Evolutionary conservation across 2,888 invertebrate genomes (phyloP).

Genomic region (Scaptomyza reducta): DNA sequence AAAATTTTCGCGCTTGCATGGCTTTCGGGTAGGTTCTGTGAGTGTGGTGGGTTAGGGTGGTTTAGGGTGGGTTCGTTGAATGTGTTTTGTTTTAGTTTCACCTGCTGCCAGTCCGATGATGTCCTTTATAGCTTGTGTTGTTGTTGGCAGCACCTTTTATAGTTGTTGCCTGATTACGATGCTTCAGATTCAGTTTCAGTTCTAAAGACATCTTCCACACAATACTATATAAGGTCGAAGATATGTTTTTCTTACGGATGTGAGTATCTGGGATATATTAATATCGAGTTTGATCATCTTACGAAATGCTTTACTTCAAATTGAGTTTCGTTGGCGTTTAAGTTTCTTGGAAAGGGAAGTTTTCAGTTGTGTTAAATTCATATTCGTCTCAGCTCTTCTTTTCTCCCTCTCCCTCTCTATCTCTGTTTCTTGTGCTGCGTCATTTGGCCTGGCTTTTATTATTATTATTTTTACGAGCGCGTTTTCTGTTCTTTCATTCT

Average conservation of each 20-base stretch:
- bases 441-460: conserved; percentile 77
- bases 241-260: too few species aligned
- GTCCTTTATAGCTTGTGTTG: conserved; percentile 39
- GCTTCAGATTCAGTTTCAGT: too few species aligned
- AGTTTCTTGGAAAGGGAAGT: conserved; percentile 4
- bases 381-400: too few species aligned
- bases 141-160: conserved; percentile 31
- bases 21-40: neutral
- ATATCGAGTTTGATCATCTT: too few species aligned
- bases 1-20: conserved; percentile 44
- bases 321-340: neutral
- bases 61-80: conserved; percentile 15
- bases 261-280: too few species aligned
- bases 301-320: neutral
- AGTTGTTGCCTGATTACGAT: too few species aligned
- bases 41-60: neutral
- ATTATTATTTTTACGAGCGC: conserved; percentile 76
- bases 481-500: conserved; percentile 45
- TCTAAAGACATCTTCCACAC: too few species aligned
- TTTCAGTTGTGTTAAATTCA: conserved; percentile 18
- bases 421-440: conserved; percentile 34
- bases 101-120: conserved; percentile 36
- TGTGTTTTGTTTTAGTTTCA: conserved; percentile 57
- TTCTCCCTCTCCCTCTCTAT: neutral
- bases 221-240: too few species aligned